These are phyloP conservation scores for Aphyosemion australe DNA, from an alignment of 2,113 vertebrate genomes.

Conservation along the genomic window DNA sequence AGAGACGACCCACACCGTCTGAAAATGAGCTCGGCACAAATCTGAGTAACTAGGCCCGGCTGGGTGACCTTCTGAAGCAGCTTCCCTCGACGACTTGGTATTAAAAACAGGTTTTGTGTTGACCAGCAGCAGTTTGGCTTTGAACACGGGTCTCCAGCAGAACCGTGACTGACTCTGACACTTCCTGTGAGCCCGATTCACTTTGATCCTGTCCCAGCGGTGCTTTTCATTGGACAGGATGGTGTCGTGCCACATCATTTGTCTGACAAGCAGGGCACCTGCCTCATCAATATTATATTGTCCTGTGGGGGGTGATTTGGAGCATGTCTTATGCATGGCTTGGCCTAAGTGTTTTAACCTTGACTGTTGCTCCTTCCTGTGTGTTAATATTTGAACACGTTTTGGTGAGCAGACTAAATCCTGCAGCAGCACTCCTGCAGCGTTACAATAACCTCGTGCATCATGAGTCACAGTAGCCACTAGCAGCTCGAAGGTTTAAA, in stretches of 20 bases:
- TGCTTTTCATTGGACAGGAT: conserved; percentile 76
- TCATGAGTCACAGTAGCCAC: background rate
- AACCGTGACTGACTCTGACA: conserved; percentile 79
- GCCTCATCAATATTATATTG: conserved; percentile 88
- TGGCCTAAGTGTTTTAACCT: conserved; percentile 3
- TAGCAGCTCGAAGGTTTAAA: too few species aligned
- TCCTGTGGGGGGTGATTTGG: conserved; percentile 70
- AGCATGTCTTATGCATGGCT: conserved; percentile 19
- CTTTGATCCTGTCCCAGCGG: conserved; percentile 75
- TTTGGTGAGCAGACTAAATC: conserved; percentile 32
- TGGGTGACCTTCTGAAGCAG: conserved; percentile 8
- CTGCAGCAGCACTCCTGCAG: conserved; percentile 10
- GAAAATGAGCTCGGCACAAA: too few species aligned
- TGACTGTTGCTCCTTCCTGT: background rate
- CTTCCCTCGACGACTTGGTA: background rate
- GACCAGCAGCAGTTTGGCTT: conserved; percentile 13
- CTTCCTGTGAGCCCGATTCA: conserved; percentile 64
- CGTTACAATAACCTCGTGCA: background rate
- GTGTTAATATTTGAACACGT: conserved; percentile 50
- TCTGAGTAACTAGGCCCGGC: background rate
- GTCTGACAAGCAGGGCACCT: conserved; percentile 84
- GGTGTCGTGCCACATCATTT: conserved; percentile 82
- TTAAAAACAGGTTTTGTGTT: conserved; percentile 22
- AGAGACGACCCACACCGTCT: conserved; percentile 18
- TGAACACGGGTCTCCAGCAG: conserved; percentile 59